Base-by-base conservation (phyloP, 2,113 vertebrate genomes). In the Empidonax alnorum region DNA sequence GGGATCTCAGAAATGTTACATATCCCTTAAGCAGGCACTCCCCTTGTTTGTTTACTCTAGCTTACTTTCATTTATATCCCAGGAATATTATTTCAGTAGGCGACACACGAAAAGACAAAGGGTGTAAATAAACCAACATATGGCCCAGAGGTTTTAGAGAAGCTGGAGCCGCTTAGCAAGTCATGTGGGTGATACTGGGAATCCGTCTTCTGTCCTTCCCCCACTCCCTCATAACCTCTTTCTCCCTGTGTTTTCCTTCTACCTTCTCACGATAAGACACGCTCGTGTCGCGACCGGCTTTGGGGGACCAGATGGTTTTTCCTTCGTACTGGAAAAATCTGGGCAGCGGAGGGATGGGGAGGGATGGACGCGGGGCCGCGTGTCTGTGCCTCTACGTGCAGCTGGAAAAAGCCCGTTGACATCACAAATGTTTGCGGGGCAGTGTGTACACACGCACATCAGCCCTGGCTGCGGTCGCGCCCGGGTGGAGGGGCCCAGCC, bases 91-190 rank as follows among this genome's bases (percentile, higher is more conserved):
- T 74, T 91, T 33, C 46, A 73, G 55, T 66, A 92, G 27, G 78
- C n/a, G 39, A 77, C 77, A 86, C 56, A 67, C 2, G 7, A 80
- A 91, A 80, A 93, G 81, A 93, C 79, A 96, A 95, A 92, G 58
- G 85, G 89, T 92, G 74, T 89, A 97, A 97, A 93, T 94, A 97
- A 95, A 95, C 87, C 87, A 97, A 89, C 88, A 95, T 93, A 97
- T 97, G 93, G 93, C 50, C 91, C 19, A 50, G 84, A 94, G 94
- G 67, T 96, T 97, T 95, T 94, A 96, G 81, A 83, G 89, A 65
- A 96, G 82, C 84, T 89, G 89, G 71, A 94, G 82, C 83, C 35
- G 93, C 91, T 97, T 97, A 94, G 91, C 76, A 90, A 97, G 91
- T 94, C 95, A 93, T 93, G 74, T 87, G 89, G 73, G 66, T 81